A percentile compares a stretch with the other conserved stretches of the same genome.
These are phyloP conservation scores for Macrochelys suwanniensis DNA, from an alignment of 2,797 vertebrate genomes.

Conservation along the genomic window DNA sequence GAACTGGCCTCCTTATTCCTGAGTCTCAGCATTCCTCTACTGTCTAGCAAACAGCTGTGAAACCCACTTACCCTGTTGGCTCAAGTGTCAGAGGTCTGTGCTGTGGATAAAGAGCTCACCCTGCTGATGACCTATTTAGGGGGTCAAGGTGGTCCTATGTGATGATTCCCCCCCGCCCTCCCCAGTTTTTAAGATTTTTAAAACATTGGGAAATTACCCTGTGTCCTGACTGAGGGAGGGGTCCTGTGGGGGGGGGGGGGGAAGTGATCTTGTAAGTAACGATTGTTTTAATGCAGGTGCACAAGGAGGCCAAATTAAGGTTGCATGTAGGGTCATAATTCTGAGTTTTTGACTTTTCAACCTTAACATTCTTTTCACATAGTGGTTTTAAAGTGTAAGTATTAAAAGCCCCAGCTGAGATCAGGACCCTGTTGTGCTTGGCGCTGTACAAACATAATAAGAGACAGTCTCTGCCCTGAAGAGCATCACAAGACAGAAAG, in stretches of 20 bases:
- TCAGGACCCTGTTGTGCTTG: background rate
- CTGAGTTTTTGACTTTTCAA: background rate
- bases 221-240: background rate
- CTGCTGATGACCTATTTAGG: background rate
- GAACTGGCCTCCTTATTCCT: background rate
- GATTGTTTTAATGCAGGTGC: background rate
- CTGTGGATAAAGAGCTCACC: background rate
- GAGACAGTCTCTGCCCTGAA: background rate
- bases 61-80: background rate
- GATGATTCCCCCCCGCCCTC: too few species aligned
- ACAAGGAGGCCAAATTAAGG: background rate
- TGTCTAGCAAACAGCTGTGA: background rate
- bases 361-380: background rate
- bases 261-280: background rate
- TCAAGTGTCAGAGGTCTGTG: background rate
- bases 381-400: background rate
- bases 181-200: too few species aligned
- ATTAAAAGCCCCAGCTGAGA: background rate
- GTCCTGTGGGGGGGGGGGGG: rapidly evolving
- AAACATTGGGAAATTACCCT: too few species aligned
- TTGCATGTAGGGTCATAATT: background rate
- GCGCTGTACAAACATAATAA: background rate
- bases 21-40: background rate
- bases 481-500: background rate
- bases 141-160: background rate